These are phyloP conservation scores for Tridacna crocea DNA, from an alignment of 2,888 invertebrate genomes.

Conservation along the genomic window DNA sequence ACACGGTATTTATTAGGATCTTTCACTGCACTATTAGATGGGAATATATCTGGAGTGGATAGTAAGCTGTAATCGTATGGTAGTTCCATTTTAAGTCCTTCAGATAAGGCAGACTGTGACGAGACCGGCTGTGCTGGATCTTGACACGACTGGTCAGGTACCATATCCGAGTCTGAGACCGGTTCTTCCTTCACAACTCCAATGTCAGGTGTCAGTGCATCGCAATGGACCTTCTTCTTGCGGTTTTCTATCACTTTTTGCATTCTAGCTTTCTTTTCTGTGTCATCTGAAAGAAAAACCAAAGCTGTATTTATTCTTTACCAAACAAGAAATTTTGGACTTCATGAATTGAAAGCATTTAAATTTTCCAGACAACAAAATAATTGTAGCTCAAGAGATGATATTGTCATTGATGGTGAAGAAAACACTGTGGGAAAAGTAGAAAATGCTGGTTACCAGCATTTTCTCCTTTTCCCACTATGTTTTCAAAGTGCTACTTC, in stretches of 20 bases:
- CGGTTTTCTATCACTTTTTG: slow-evolving; percentile 95
- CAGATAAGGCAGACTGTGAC: background rate
- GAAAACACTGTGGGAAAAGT: too few relatives aligned
- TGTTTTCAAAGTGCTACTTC: too few relatives aligned
- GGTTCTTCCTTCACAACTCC: slow-evolving; percentile 67
- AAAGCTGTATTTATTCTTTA: background rate
- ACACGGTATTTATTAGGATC: slow-evolving; percentile 69
- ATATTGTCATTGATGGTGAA: too few relatives aligned
- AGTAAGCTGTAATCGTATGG: background rate
- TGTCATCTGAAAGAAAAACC: slow-evolving; percentile 86
- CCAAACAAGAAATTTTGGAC: background rate
- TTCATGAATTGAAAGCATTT: background rate
- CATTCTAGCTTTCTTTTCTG: slow-evolving; percentile 90
- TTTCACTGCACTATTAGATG: slow-evolving; percentile 28
- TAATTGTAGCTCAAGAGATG: background rate
- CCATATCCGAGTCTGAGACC: slow-evolving; percentile 53
- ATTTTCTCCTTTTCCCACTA: too few relatives aligned
- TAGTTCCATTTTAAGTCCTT: slow-evolving; percentile 4
- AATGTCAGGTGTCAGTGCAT: background rate
- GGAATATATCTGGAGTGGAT: slow-evolving; percentile 5
- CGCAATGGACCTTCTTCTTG: slow-evolving; percentile 78
- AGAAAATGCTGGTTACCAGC: too few relatives aligned
- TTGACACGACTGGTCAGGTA: slow-evolving; percentile 54
- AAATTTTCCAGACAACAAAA: background rate
- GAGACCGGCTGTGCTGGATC: background rate